Evolutionary conservation across 2,113 vertebrate genomes (phyloP).

Genomic region (Coturnix japonica): DNA sequence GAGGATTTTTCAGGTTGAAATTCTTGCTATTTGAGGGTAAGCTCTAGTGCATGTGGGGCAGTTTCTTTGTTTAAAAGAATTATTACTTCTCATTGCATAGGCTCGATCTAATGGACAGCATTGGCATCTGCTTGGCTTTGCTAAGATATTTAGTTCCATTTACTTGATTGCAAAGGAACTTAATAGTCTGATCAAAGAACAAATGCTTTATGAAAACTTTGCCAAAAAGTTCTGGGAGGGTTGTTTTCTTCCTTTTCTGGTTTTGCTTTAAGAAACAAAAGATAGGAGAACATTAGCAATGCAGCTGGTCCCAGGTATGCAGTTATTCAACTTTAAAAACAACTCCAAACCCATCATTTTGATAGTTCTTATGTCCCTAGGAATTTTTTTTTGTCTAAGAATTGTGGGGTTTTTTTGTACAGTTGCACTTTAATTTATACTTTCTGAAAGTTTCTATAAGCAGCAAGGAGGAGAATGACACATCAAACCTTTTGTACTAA

Average conservation of each 20-base stretch:
- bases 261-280: conserved; percentile 35
- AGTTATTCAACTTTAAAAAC: background rate
- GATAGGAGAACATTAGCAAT: background rate
- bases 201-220: conserved; percentile 42
- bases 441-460: conserved; percentile 38
- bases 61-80: conserved; percentile 12
- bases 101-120: background rate
- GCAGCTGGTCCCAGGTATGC: background rate
- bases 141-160: conserved; percentile 19
- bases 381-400: background rate
- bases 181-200: conserved; percentile 23
- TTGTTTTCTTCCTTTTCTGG: background rate
- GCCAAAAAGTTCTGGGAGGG: background rate
- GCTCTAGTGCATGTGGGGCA: background rate
- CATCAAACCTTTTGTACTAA: conserved; percentile 49
- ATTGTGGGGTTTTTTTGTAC: background rate
- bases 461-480: background rate
- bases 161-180: background rate
- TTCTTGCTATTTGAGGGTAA: conserved; percentile 2
- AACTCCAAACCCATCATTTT: background rate
- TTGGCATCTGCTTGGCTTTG: conserved; percentile 22
- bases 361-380: background rate
- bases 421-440: conserved; percentile 68
- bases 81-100: background rate
- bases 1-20: conserved; percentile 20